Evolutionary conservation across 2,797 vertebrate genomes (phyloP).

Genomic region (Phrynocephalus forsythii): DNA sequence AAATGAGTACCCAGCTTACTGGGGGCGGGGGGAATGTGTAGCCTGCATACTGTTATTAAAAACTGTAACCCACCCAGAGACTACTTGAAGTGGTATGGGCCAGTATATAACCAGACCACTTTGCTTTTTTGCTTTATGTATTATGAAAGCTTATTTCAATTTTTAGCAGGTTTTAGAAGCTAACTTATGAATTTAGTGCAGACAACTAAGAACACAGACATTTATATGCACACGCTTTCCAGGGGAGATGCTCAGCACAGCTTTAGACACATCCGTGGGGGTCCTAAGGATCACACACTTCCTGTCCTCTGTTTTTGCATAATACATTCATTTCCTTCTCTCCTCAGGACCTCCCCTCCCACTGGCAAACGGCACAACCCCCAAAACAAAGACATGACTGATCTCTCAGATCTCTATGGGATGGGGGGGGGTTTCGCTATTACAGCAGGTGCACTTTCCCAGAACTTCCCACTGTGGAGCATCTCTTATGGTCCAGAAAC

Average conservation of each 20-base stretch:
- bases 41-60: too few species aligned
- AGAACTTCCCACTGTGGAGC: constrained; percentile 52
- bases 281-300: constrained; percentile 71
- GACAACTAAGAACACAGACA: constrained; percentile 52
- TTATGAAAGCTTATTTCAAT: neutral
- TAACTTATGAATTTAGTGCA: constrained; percentile 39
- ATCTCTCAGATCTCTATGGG: constrained; percentile 55
- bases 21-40: too few species aligned
- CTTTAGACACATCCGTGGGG: constrained; percentile 49
- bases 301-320: constrained; percentile 58
- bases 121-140: too few species aligned
- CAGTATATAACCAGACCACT: too few species aligned
- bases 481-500: constrained; percentile 63
- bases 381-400: constrained; percentile 63
- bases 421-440: neutral
- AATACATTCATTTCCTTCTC: constrained; percentile 39
- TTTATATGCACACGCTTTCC: constrained; percentile 47
- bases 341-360: constrained; percentile 59
- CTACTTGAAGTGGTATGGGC: too few species aligned
- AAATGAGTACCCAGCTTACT: too few species aligned
- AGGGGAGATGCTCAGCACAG: constrained; percentile 45
- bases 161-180: neutral
- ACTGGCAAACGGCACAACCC: constrained; percentile 39
- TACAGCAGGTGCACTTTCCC: constrained; percentile 56
- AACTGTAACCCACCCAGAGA: too few species aligned